Percentiles rank a stretch among this genome's conserved stretches.
Evolutionary conservation across 2,113 vertebrate species (phyloP).

Genomic region (Tachuris rubrigastra): DNA sequence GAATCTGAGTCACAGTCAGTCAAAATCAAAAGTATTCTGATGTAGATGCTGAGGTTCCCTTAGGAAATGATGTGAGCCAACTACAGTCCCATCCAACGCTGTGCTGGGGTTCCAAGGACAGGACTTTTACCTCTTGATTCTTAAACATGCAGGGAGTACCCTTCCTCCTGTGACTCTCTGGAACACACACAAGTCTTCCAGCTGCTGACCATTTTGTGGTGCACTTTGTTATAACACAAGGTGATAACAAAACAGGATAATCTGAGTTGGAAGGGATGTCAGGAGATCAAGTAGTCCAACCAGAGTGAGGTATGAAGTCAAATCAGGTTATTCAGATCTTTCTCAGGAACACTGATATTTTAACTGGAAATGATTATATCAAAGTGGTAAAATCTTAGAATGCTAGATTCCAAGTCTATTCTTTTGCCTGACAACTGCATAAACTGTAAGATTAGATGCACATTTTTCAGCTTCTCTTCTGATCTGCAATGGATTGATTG

Average conservation of each 20-base stretch:
- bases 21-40: neutral
- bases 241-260: accelerated
- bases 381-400: neutral
- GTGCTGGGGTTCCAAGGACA: neutral
- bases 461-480: neutral
- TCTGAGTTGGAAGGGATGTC: neutral
- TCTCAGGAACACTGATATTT: neutral
- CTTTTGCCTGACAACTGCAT: neutral
- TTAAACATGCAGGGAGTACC: neutral
- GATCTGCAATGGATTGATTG: neutral
- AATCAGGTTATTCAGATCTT: neutral
- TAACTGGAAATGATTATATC: neutral
- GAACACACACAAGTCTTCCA: accelerated
- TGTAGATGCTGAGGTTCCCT: neutral
- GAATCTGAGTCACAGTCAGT: neutral
- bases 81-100: accelerated
- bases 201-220: neutral
- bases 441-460: neutral
- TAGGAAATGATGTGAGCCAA: accelerated
- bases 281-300: too few species aligned
- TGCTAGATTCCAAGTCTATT: accelerated
- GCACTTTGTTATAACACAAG: accelerated
- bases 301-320: neutral
- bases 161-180: neutral
- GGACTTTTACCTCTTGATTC: accelerated